phyloP scores from a whole-genome alignment of 2,113 vertebrate genomes.

The Cinclus cinclus region DNA sequence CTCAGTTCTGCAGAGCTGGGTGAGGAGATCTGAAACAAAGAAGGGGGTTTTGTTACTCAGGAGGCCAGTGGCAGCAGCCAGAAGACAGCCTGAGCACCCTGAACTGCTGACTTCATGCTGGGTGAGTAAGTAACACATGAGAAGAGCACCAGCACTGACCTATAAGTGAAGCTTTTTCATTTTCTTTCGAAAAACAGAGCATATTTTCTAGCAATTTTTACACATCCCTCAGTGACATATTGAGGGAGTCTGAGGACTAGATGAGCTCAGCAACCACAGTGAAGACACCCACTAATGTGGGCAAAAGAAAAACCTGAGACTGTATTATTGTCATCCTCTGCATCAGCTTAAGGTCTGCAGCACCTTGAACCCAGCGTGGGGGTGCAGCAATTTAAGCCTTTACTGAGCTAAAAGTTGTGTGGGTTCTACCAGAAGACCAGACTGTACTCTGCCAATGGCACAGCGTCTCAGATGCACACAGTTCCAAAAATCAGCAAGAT shows the following conservation, averaged over 20 bases:
- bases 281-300: neutral
- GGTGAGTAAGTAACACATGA: neutral
- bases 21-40: neutral
- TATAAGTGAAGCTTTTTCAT: neutral
- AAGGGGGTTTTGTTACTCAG: fast-evolving
- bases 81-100: neutral
- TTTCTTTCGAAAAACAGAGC: neutral
- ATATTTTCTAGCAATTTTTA: neutral
- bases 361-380: neutral
- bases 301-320: neutral
- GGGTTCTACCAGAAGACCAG: neutral
- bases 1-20: neutral
- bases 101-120: fast-evolving
- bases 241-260: neutral
- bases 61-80: neutral
- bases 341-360: neutral
- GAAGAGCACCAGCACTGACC: neutral
- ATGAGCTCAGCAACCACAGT: neutral
- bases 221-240: neutral
- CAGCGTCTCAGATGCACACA: neutral
- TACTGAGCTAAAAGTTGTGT: neutral
- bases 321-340: neutral
- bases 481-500: neutral
- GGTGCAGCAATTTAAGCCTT: neutral
- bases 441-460: neutral